Evolutionary conservation across 2,113 vertebrate species (phyloP), one percentile per base, ranked within the genome.

Genomic region (Uria lomvia): DNA sequence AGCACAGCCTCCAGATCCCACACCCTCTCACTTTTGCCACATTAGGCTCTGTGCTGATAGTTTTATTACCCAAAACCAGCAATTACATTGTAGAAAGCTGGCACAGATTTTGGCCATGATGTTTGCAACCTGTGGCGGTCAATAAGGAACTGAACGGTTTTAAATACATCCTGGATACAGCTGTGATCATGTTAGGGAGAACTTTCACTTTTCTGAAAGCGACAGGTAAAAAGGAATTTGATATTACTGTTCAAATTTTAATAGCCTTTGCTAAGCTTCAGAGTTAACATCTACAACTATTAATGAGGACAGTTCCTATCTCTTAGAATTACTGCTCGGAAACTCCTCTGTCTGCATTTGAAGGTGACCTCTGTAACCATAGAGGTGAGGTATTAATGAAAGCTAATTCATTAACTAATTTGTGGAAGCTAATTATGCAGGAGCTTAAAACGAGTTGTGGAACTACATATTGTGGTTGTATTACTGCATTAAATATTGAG

Each of bases 341-440:
- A 94, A 83, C n/a, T 86, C 30, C 15, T 76, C 63, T 63, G 34
- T 72, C 65, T 92, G 78, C 45, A 53, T 86, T 47, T 79, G 88
- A 92, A 95, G 74, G 45, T 88, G 88, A 96, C 67, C 53, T 79
- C 88, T 82, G 85, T 83, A 95, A 95, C 59, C 62, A 72, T 90
- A 92, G 90, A 94, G 75, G 50, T 90, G n/a, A 95, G 38, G 50
- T 86, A 91, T 75, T 96, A 95, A 92, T 76, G 88, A 73, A 93
- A 88, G 75, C 9, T 83, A 86, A 95, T 91, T 90, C 42, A 92
- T 92, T 95, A 96, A 94, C 75, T 88, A 94, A 83, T 73, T 90
- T 38, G 66, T 47, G 78, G 42, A 66, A 88, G 32, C 38, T 88
- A 86, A 96, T 96, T 92, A 90, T 80, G 29, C 59, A 43, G 71